A percentile compares a stretch with the other conserved stretches of the same genome.
These are phyloP conservation scores for Stichodactyla helianthus DNA, from an alignment of 64 coral and sea anemone genomes.

Conservation along the genomic window DNA sequence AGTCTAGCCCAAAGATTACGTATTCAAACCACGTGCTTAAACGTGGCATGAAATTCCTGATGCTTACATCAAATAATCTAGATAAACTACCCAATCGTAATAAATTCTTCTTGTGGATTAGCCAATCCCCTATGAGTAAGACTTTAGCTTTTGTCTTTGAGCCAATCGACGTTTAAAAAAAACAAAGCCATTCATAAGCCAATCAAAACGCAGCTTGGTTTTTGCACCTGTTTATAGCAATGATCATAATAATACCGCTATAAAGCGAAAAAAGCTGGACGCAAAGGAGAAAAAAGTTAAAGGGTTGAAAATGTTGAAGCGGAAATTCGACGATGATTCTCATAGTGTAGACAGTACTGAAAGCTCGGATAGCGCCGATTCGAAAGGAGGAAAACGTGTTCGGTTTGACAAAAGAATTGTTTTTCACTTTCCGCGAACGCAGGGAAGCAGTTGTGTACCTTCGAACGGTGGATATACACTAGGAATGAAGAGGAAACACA, in stretches of 20 bases:
- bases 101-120: background rate
- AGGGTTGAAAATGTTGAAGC: slow-evolving; percentile 25
- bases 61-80: slow-evolving; percentile 4
- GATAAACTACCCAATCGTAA: background rate
- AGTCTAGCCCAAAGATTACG: background rate
- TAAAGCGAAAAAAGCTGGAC: slow-evolving; percentile 3
- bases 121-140: background rate
- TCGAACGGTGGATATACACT: slow-evolving; percentile 93
- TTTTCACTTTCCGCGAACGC: slow-evolving; percentile 89
- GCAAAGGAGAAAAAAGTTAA: background rate
- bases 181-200: background rate
- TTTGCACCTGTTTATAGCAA: slow-evolving; percentile 23
- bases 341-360: slow-evolving; percentile 73
- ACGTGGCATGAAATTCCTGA: slow-evolving; percentile 1
- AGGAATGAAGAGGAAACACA: slow-evolving; percentile 88
- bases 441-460: slow-evolving; percentile 85
- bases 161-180: background rate
- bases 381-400: slow-evolving; percentile 55
- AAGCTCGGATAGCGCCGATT: slow-evolving; percentile 66
- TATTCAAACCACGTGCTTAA: slow-evolving; percentile 1
- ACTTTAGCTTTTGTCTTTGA: background rate
- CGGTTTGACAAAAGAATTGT: slow-evolving; percentile 74
- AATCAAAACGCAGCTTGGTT: background rate
- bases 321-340: slow-evolving; percentile 77
- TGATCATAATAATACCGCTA: slow-evolving; percentile 24